Evolutionary conservation across 2,113 vertebrate species (phyloP).

Genomic region (Lethenteron reissneri): DNA sequence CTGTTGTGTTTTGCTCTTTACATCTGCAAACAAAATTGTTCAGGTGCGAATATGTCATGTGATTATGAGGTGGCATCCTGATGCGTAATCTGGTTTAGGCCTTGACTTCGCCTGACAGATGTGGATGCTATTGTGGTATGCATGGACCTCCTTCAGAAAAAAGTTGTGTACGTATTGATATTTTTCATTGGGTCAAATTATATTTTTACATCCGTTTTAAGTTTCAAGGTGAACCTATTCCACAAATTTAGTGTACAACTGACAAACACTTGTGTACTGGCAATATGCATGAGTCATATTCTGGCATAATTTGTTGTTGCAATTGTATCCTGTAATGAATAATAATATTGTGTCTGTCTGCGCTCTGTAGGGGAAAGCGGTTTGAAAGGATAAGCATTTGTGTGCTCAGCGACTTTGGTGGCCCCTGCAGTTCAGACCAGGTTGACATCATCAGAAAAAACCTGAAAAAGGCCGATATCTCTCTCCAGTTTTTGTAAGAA

Average conservation of each 20-base stretch:
- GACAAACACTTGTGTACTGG: no score
- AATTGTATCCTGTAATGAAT: neutral
- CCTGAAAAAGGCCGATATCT: constrained; percentile 41
- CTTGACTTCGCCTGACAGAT: constrained; percentile 25
- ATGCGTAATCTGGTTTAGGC: constrained; percentile 16
- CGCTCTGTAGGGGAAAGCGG: constrained; percentile 48
- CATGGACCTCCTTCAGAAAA: constrained; percentile 68
- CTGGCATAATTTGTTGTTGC: neutral
- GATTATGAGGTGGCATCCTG: no score
- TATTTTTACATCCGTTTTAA: no score
- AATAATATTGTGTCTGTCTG: neutral
- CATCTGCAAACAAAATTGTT: no score
- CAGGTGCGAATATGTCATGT: no score
- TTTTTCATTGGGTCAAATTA: no score
- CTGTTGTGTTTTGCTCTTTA: no score
- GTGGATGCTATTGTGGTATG: constrained; percentile 75
- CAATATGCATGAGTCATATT: no score
- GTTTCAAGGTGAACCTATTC: no score
- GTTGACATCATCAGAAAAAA: constrained; percentile 52
- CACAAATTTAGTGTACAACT: no score
- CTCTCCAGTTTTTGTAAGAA: constrained; percentile 81
- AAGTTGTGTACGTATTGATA: constrained; percentile 37
- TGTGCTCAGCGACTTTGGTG: constrained; percentile 55
- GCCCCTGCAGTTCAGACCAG: constrained; percentile 42
- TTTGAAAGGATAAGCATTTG: constrained; percentile 45